Conservation (phyloP, 2,888 invertebrate genomes). For the Macrophya alboannulata region DNA sequence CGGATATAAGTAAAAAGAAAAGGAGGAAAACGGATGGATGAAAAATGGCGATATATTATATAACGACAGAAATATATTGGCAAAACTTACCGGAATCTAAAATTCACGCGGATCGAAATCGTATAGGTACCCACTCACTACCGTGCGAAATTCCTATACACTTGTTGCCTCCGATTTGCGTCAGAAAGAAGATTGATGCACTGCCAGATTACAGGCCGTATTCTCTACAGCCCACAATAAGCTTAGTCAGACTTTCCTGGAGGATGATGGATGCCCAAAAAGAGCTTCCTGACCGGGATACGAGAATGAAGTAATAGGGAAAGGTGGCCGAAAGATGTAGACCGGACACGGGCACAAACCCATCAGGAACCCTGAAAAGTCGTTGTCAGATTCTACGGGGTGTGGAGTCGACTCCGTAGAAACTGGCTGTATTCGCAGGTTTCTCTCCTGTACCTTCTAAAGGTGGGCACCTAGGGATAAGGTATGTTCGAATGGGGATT, state of each 20-base stretch:
- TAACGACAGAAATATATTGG: not conserved
- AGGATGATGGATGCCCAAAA: constrained; percentile 54
- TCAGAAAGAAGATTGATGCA: constrained; percentile 51
- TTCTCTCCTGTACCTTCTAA: constrained; percentile 14
- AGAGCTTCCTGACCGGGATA: constrained; percentile 54
- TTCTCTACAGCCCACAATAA: constrained; percentile 52
- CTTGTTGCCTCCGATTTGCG: constrained; percentile 52
- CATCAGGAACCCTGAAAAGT: constrained; percentile 39
- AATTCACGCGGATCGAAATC: not conserved
- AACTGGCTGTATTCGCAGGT: not conserved
- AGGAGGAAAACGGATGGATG: not conserved
- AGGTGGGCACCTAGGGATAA: not conserved
- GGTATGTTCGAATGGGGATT: not conserved
- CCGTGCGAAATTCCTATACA: constrained; percentile 21
- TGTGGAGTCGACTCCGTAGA: not conserved
- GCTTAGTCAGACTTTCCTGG: constrained; percentile 37
- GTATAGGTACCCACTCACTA: not conserved
- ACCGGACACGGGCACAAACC: constrained; percentile 47
- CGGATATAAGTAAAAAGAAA: not conserved
- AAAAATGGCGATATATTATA: not conserved
- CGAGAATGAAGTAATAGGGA: constrained; percentile 47
- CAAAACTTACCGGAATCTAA: not conserved
- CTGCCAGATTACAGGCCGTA: constrained; percentile 53
- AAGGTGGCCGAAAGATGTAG: constrained; percentile 34
- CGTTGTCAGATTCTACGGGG: constrained; percentile 39